Conservation (phyloP, 2,797 vertebrate species). For the Sebastes hubbsi region DNA sequence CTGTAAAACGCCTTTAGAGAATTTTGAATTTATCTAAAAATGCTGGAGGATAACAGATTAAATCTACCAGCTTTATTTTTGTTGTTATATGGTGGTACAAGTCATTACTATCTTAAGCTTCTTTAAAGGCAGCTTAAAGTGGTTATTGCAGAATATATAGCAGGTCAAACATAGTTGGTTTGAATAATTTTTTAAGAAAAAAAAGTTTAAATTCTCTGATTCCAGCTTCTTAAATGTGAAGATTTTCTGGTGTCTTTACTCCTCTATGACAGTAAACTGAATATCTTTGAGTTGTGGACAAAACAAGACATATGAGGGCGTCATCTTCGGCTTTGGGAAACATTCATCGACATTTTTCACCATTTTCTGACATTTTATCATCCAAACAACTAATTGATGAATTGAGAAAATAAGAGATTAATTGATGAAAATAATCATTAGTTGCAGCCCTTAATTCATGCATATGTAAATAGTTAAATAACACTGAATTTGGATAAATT, state of each 20-base stretch:
- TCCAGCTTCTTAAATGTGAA: too few relatives aligned
- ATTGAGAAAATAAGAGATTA: neutral
- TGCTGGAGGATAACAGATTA: neutral
- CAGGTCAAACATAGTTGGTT: neutral
- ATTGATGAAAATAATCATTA: neutral
- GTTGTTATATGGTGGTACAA: neutral
- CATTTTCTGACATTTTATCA: too few relatives aligned
- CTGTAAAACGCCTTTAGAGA: neutral
- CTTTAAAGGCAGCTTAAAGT: neutral
- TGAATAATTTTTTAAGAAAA: too few relatives aligned
- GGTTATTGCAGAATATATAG: neutral
- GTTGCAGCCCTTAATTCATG: neutral
- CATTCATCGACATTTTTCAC: too few relatives aligned
- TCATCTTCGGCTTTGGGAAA: too few relatives aligned
- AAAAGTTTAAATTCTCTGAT: too few relatives aligned
- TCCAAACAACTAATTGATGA: too few relatives aligned
- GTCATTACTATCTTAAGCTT: neutral
- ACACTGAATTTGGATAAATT: neutral
- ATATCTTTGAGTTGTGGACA: neutral
- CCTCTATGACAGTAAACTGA: too few relatives aligned
- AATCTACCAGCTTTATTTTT: neutral
- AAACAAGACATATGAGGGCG: neutral
- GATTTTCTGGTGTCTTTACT: too few relatives aligned
- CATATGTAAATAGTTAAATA: neutral
- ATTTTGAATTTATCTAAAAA: constrained; percentile 7